Conservation (phyloP, 2,888 invertebrate genomes). For the Meiosimyza platycephala region DNA sequence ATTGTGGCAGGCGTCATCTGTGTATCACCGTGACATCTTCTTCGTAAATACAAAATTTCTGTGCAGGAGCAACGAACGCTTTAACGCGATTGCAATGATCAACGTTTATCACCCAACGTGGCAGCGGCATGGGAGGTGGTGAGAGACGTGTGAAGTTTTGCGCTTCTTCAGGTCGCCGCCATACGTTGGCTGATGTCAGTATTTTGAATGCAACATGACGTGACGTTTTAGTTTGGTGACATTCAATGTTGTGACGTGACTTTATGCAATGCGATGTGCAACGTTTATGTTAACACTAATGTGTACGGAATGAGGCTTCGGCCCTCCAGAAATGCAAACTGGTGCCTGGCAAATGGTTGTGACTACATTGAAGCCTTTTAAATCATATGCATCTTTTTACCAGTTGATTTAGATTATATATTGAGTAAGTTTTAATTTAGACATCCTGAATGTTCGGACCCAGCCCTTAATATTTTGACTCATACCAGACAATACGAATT, state of each 20-base stretch:
- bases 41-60: neutral
- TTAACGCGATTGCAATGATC: slow-evolving; percentile 16
- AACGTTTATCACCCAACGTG: neutral
- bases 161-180: neutral
- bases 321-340: neutral
- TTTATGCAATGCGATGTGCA: slow-evolving; percentile 52
- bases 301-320: neutral
- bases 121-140: neutral
- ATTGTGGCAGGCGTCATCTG: neutral
- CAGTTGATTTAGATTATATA: no score
- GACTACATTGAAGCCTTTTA: neutral
- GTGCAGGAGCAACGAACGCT: neutral
- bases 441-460: no score
- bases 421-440: no score
- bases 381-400: no score
- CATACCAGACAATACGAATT: no score
- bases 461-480: no score
- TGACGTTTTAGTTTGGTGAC: slow-evolving; percentile 50
- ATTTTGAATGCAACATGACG: slow-evolving; percentile 40
- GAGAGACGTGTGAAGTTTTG: neutral
- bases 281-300: neutral
- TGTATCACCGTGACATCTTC: slow-evolving; percentile 9
- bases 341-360: neutral
- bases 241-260: slow-evolving; percentile 56
- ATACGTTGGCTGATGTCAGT: neutral